These are phyloP conservation scores for Drosophila eohydei DNA, from an alignment of 2,888 invertebrate genomes.

Conservation along the genomic window DNA sequence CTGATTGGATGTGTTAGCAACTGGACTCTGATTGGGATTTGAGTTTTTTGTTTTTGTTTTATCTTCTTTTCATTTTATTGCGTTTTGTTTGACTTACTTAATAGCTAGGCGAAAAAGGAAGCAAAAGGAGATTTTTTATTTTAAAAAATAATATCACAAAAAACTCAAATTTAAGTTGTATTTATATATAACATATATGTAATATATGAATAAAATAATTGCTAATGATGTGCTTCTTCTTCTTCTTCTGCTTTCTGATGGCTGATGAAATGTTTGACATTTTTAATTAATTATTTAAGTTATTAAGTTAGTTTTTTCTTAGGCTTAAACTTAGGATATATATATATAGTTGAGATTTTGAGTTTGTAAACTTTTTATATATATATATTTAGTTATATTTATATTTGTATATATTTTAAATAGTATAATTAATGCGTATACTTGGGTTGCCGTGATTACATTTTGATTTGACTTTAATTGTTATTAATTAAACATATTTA, in stretches of 20 bases:
- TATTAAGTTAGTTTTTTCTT: conserved; percentile 37
- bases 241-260: conserved; percentile 16
- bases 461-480: conserved; percentile 59
- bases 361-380: conserved; percentile 47
- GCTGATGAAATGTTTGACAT: conserved; percentile 57
- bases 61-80: conserved; percentile 23
- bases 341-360: conserved; percentile 47
- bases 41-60: conserved; percentile 5
- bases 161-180: conserved; percentile 79
- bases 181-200: conserved; percentile 36
- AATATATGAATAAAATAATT: conserved; percentile 22
- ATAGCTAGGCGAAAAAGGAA: conserved; percentile 57
- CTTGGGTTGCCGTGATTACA: conserved; percentile 72
- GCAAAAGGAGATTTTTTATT: conserved; percentile 52
- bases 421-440: conserved; percentile 67
- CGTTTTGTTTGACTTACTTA: conserved; percentile 34
- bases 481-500: conserved; percentile 20
- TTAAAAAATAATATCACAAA: conserved; percentile 79
- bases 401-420: conserved; percentile 16
- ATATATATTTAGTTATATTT: conserved; percentile 15
- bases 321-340: conserved; percentile 60
- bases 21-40: conserved; percentile 2
- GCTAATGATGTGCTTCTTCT: conserved; percentile 31
- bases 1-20: background rate
- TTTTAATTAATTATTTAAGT: conserved; percentile 16